Evolutionary conservation across 2,888 invertebrate genomes (phyloP).

Genomic region (Dendrolimus pini): DNA sequence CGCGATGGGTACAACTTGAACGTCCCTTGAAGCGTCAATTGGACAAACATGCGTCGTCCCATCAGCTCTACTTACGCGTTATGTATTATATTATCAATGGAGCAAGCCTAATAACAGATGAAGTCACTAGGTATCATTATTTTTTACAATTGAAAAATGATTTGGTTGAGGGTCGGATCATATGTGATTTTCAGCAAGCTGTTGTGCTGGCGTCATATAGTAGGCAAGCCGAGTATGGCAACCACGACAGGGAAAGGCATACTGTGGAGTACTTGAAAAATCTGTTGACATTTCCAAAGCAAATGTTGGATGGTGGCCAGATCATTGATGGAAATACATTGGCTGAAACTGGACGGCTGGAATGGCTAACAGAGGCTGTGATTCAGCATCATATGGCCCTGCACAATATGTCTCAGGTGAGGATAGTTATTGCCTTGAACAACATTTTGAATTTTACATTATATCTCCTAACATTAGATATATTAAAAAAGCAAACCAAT

Average conservation of each 20-base stretch:
- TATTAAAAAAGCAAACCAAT: too few species aligned
- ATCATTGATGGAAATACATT: conserved; percentile 66
- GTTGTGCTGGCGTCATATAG: conserved; percentile 94
- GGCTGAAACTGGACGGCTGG: conserved; percentile 82
- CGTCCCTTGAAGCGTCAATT: conserved; percentile 95
- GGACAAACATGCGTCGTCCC: conserved; percentile 93
- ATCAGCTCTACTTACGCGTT: conserved; percentile 91
- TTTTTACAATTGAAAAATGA: conserved; percentile 97
- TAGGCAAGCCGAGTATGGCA: conserved; percentile 97
- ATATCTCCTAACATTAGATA: too few species aligned
- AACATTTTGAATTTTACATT: too few species aligned
- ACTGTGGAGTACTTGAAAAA: conserved; percentile 95
- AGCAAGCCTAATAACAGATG: conserved; percentile 91
- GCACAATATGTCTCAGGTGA: conserved; percentile 84
- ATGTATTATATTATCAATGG: conserved; percentile 96
- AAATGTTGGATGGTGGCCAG: conserved; percentile 73
- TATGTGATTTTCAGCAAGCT: conserved; percentile 93
- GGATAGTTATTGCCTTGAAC: neutral
- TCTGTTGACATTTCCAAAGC: conserved; percentile 94
- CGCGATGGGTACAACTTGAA: conserved; percentile 95
- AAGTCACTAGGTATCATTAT: conserved; percentile 96
- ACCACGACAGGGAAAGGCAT: conserved; percentile 90
- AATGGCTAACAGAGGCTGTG: conserved; percentile 87
- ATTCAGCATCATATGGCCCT: conserved; percentile 84
- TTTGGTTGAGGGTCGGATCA: conserved; percentile 93